Percentiles rank a stretch among this genome's conserved stretches.
These are phyloP conservation scores for Bombus polaris DNA, from an alignment of 1,140 invertebrate species.

Conservation along the genomic window DNA sequence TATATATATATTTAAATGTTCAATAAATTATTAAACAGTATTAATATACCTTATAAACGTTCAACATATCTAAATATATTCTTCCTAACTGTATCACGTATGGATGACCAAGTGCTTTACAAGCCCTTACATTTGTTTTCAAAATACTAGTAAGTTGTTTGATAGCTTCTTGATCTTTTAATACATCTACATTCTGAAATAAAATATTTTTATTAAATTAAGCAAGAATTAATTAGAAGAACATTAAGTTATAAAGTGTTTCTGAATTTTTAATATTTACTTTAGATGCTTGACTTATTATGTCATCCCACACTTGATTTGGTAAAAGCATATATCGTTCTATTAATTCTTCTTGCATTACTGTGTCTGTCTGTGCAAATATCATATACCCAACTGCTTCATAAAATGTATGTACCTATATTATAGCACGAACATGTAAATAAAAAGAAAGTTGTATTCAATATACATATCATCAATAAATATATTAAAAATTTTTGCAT, in stretches of 20 bases:
- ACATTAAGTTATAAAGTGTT: background rate
- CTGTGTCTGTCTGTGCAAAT: constrained; percentile 94
- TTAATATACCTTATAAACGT: constrained; percentile 95
- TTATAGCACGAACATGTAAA: constrained; percentile 41
- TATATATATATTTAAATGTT: background rate
- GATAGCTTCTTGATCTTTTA: constrained; percentile 98
- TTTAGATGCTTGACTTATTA: constrained; percentile 97
- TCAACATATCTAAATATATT: constrained; percentile 99
- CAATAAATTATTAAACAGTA: constrained; percentile 4
- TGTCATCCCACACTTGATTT: constrained; percentile 99
- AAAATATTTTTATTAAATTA: constrained; percentile 56
- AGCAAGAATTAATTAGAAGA: background rate
- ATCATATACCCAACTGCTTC: constrained; percentile 99
- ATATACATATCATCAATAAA: background rate
- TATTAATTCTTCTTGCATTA: constrained; percentile 95
- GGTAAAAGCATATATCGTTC: constrained; percentile 99
- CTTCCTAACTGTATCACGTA: constrained; percentile 97
- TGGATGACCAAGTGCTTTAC: constrained; percentile 97
- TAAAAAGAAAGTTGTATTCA: background rate
- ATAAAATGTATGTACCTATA: constrained; percentile 99
- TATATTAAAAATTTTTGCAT: background rate
- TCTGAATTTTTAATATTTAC: constrained; percentile 72
- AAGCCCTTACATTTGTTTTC: constrained; percentile 99
- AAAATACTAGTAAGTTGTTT: constrained; percentile 99
- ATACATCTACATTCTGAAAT: constrained; percentile 94